Evolutionary conservation across 2,797 vertebrate species (phyloP).

Genomic region (Ptychadena robeensis): DNA sequence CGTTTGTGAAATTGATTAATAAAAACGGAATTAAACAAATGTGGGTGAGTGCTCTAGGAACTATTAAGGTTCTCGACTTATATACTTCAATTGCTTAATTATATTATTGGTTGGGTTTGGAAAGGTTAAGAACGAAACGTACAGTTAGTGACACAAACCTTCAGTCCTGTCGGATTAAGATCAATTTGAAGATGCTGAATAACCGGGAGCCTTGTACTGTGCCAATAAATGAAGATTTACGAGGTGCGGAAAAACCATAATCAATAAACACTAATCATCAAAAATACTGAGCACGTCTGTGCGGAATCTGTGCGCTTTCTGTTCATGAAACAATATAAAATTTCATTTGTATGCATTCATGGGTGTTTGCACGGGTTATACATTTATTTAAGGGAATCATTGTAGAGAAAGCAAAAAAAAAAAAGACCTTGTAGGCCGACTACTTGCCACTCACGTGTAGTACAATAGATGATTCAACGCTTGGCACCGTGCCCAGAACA

Average conservation of each 20-base stretch:
- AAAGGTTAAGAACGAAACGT: too few species aligned
- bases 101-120: too few species aligned
- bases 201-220: neutral
- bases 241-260: neutral
- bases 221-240: neutral
- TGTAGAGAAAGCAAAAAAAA: neutral
- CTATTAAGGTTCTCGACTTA: too few species aligned
- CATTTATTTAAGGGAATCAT: slow-evolving; percentile 11
- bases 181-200: neutral
- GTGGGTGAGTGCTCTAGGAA: too few species aligned
- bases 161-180: neutral
- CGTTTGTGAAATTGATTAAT: too few species aligned
- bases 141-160: too few species aligned
- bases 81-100: too few species aligned
- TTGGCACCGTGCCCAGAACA: slow-evolving; percentile 45
- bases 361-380: slow-evolving; percentile 1
- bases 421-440: slow-evolving; percentile 37
- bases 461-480: slow-evolving; percentile 46
- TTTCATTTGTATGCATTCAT: slow-evolving; percentile 12
- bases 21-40: too few species aligned
- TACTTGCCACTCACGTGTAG: slow-evolving; percentile 38
- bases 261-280: neutral
- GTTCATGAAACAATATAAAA: neutral
- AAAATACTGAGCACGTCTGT: neutral
- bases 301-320: neutral